Evolutionary conservation across 2,888 invertebrate genomes (phyloP).

Genomic region (Diogma glabrata): DNA sequence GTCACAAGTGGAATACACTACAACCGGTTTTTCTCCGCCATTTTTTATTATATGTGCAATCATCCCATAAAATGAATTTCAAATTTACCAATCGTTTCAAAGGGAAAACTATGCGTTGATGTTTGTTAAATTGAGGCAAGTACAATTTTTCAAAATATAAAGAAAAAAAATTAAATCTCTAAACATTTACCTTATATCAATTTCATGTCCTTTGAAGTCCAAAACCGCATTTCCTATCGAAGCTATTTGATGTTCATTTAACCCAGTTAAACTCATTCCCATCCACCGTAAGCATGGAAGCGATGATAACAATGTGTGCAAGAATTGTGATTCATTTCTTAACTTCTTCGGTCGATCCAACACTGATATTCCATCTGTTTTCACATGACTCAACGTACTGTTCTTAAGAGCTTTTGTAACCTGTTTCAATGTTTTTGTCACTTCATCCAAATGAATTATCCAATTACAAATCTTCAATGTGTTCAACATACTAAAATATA

Average conservation of each 20-base stretch:
- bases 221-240: conserved; percentile 26
- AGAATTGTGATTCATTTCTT: conserved; percentile 25
- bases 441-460: conserved; percentile 27
- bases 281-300: conserved; percentile 26
- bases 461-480: conserved; percentile 29
- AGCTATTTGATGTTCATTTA: conserved; percentile 27
- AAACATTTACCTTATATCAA: conserved; percentile 26
- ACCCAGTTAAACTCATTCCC: conserved; percentile 26
- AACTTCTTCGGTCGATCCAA: conserved; percentile 25
- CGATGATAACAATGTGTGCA: conserved; percentile 25
- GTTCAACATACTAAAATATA: conserved; percentile 22
- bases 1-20: too few species aligned
- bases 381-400: conserved; percentile 27
- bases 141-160: neutral
- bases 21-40: too few species aligned
- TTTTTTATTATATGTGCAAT: too few species aligned
- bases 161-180: neutral
- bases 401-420: conserved; percentile 26
- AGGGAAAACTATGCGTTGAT: too few species aligned
- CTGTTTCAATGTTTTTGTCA: conserved; percentile 24
- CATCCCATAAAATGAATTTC: too few species aligned
- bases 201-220: conserved; percentile 27
- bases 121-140: too few species aligned
- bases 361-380: conserved; percentile 27
- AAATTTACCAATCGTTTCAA: too few species aligned